phyloP scores from a whole-genome alignment of 2,797 vertebrate genomes.

The Fistularia tabacaria region DNA sequence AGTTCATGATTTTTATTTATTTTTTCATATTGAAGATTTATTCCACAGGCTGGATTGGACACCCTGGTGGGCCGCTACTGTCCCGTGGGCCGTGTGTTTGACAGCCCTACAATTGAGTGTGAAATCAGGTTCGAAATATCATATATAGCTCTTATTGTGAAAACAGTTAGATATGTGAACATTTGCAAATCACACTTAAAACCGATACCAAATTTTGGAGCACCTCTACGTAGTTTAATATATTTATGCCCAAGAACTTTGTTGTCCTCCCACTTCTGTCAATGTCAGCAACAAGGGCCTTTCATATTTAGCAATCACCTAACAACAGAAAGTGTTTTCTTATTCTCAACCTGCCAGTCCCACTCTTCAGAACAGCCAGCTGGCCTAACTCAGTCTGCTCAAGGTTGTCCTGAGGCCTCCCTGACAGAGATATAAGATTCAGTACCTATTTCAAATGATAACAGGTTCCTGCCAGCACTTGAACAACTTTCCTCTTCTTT shows the following conservation, averaged over 20 bases:
- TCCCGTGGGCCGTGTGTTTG: too few species aligned
- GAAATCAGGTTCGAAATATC: too few species aligned
- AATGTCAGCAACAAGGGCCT: slow-evolving; percentile 34
- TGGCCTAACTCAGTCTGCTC: slow-evolving; percentile 28
- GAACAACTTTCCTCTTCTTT: slow-evolving; percentile 45
- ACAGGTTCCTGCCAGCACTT: slow-evolving; percentile 30
- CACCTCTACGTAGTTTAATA: not conserved
- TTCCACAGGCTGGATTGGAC: too few species aligned
- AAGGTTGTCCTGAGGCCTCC: slow-evolving; percentile 46
- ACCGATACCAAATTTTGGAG: too few species aligned
- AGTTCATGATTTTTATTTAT: too few species aligned
- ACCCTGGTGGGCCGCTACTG: too few species aligned
- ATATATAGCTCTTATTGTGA: too few species aligned
- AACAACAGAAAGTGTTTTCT: slow-evolving; percentile 13
- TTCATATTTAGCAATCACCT: slow-evolving; percentile 12
- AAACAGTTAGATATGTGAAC: too few species aligned
- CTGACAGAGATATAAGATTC: slow-evolving; percentile 44
- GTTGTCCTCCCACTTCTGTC: slow-evolving; percentile 4
- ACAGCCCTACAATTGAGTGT: too few species aligned
- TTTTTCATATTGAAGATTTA: too few species aligned
- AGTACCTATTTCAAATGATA: slow-evolving; percentile 56
- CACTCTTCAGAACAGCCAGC: slow-evolving; percentile 23
- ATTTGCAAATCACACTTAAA: too few species aligned
- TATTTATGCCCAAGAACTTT: slow-evolving; percentile 5
- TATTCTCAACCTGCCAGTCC: slow-evolving; percentile 28